phyloP scores from a whole-genome alignment of 2,113 vertebrate genomes.

The Tautogolabrus adspersus region DNA sequence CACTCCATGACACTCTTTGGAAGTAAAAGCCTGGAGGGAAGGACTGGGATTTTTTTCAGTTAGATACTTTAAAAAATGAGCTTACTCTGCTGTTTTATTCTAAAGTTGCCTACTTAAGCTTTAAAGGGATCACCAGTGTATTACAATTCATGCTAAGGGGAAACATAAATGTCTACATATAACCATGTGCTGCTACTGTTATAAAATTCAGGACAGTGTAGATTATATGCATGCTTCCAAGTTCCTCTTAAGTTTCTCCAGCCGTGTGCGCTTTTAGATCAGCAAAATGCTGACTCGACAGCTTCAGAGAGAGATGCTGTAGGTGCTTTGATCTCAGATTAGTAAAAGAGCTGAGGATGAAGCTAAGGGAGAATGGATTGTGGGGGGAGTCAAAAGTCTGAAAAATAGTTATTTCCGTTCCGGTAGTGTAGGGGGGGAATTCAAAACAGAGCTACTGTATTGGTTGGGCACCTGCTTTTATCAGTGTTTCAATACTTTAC shows the following conservation, averaged over 20 bases:
- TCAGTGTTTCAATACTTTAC: not conserved
- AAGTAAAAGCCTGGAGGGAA: not conserved
- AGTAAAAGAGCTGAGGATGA: slow-evolving; percentile 41
- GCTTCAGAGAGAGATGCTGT: slow-evolving; percentile 40
- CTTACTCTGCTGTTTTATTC: not conserved
- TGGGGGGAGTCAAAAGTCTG: not conserved
- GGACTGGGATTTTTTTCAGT: not conserved
- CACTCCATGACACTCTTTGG: not conserved
- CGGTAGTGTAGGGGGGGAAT: not conserved
- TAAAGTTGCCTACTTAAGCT: not conserved
- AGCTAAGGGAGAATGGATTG: not conserved
- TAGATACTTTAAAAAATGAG: not conserved
- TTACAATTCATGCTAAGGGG: slow-evolving; percentile 1
- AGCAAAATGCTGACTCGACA: slow-evolving; percentile 72
- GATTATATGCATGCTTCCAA: slow-evolving; percentile 2
- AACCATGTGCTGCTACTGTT: slow-evolving; percentile 5
- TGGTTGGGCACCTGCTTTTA: not conserved
- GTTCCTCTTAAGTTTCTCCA: slow-evolving; percentile 35
- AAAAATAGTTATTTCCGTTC: not conserved
- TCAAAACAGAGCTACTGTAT: too few relatives aligned
- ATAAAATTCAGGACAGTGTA: not conserved
- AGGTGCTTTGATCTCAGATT: slow-evolving; percentile 75
- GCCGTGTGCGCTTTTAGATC: slow-evolving; percentile 53
- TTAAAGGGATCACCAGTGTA: not conserved
- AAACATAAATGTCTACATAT: not conserved